Evolutionary conservation across 1,140 invertebrate genomes (phyloP).

Genomic region (Holcopasites calliopsidis): DNA sequence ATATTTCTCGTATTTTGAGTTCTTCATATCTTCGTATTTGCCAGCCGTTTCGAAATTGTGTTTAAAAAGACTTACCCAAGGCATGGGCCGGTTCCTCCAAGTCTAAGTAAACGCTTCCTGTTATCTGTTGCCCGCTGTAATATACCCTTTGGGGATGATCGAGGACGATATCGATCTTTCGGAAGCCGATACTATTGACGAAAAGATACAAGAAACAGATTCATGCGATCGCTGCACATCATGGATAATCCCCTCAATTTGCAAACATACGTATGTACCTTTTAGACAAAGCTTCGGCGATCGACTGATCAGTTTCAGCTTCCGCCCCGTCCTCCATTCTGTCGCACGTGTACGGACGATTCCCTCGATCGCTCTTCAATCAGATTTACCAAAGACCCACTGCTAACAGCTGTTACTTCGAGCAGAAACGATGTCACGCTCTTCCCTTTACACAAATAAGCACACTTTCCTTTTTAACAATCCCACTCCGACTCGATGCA

Average conservation of each 20-base stretch:
- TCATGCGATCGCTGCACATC: too few relatives aligned
- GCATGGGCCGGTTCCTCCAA: slow-evolving; percentile 45
- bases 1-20: too few relatives aligned
- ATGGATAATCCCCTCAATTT: background rate
- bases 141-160: slow-evolving; percentile 60
- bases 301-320: background rate
- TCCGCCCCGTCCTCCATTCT: slow-evolving; percentile 19
- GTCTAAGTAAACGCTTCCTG: slow-evolving; percentile 57
- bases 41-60: too few relatives aligned
- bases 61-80: slow-evolving; percentile 51
- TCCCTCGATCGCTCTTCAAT: background rate
- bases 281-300: background rate
- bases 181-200: slow-evolving; percentile 54
- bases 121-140: slow-evolving; percentile 53
- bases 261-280: too few relatives aligned
- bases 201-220: background rate
- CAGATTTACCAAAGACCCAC: too few relatives aligned
- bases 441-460: background rate
- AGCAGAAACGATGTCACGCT: too few relatives aligned
- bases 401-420: too few relatives aligned
- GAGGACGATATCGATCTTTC: slow-evolving; percentile 55
- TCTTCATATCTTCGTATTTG: too few relatives aligned
- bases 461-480: too few relatives aligned
- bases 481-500: background rate
- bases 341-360: background rate